Base-by-base conservation (phyloP, 2,888 invertebrate species). In the Caradrina clavipalpis region DNA sequence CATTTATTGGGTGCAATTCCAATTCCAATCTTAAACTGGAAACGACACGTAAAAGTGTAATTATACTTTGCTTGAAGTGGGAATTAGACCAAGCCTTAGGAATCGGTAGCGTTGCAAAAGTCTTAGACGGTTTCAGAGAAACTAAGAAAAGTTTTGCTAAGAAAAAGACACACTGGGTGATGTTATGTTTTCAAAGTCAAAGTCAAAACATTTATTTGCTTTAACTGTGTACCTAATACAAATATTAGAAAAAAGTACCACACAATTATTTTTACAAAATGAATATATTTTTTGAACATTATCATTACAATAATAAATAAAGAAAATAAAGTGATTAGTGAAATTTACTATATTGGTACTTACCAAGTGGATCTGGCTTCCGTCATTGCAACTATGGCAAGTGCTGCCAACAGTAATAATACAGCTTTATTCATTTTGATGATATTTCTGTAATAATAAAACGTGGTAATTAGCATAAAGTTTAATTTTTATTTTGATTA, bases 341-440 rank as follows among this genome's bases (percentile, higher is more conserved):
- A 35, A 35, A 35, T 35, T 35, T 35, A 13, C 3, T 2, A 7
- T 2, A 47, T 39, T 39, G 15, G 13, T 15, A 58, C 85, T 84
- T 51, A 84, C 83, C 85, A 85, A 45, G 66, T 22, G 13, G 89
- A 75, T 75, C 82, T 89, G 1, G 86, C 87, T 68, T 90, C 90
- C 5, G 78, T 69, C 35, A 88, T 65, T 2, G 86, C 87, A 19
- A 88, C 8, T 7, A 88, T 56, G 11, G 87, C 82, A 11, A 88
- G 39, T 6, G 85, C 56, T 2, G 80, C 79, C 47, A 92, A 60
- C 2, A 87, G 73, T 31, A 89, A 13, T 11, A 92, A 54, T 11
- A 91, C 45, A 19, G 71, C 67, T 62, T 90, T 90, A 71, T 90
- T 90, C 89, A 92, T 90, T 62, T 56, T 76, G 56, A n/a, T 19